Evolutionary conservation across 2,888 invertebrate species (phyloP).

Genomic region (Catotricha subobsoleta): DNA sequence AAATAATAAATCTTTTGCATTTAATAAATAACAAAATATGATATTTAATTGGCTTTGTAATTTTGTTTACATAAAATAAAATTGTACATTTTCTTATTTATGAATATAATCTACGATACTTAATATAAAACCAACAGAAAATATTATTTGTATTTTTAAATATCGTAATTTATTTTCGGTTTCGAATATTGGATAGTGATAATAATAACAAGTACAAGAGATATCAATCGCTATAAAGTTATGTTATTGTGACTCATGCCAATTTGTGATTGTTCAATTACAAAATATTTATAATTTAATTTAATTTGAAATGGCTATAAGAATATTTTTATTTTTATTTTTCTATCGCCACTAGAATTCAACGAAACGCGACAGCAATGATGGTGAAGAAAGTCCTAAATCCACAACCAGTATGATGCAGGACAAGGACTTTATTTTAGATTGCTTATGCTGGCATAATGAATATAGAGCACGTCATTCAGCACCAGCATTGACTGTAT

Average conservation of each 20-base stretch:
- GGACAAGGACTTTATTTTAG: conserved; percentile 65
- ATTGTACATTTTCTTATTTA: too few relatives aligned
- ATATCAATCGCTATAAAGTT: neutral
- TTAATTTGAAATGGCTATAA: too few relatives aligned
- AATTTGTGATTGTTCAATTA: neutral
- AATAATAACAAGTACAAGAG: neutral
- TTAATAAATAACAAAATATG: too few relatives aligned
- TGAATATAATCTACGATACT: too few relatives aligned
- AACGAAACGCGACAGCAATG: conserved; percentile 3
- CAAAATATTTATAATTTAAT: neutral
- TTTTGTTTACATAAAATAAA: too few relatives aligned
- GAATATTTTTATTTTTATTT: conserved; percentile 9
- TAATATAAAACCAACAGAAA: too few relatives aligned
- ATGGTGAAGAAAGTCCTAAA: conserved; percentile 14
- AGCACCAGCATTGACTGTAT: conserved; percentile 53
- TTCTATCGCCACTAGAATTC: conserved; percentile 12
- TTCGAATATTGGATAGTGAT: too few relatives aligned
- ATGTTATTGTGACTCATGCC: neutral
- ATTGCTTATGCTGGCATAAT: conserved; percentile 68
- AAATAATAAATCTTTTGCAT: too few relatives aligned
- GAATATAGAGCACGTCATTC: conserved; percentile 61
- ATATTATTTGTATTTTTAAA: too few relatives aligned
- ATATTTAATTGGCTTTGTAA: too few relatives aligned
- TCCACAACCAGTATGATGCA: conserved; percentile 10
- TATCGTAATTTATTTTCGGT: too few relatives aligned